Evolutionary conservation across 2,797 vertebrate genomes (phyloP), one percentile per base, ranked within the genome.

Genomic region (Petrocephalus schoutedeni): DNA sequence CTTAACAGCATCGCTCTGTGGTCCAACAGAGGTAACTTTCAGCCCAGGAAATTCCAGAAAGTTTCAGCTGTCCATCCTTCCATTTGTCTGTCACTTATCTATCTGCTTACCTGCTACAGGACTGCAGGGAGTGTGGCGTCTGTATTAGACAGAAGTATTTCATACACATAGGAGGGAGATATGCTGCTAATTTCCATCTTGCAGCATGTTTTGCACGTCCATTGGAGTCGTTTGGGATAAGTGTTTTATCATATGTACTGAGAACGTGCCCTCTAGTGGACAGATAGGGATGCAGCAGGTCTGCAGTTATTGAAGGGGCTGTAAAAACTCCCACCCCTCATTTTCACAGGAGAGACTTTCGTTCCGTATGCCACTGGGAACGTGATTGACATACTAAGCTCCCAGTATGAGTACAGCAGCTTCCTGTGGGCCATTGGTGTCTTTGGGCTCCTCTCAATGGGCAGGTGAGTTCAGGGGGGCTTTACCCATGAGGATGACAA

Each of bases 281-380:
- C 53, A 12, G 51, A 56, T 23, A 16, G 21, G 41, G 6, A 53
- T 84, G 21, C 53, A 56, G 51, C 51, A 28, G 10, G 45, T 12
- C 8, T 84, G 80, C 53, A 3, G 54, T 56, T 49, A 4, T 7
- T 9, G 54, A 85, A 82, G 3, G 51, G 57, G 4, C 54, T 3
- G 14, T 23, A 57, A 28, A 28, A 85, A 28, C 6, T 36, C 54
- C 28, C 9, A 12, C 1, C 21, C 51, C 51, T 84, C 9, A n/a
- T 53, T 49, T 84, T 59, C 87, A 32, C 94, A 99, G 98, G 96
- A 86, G 97, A 98, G 87, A 93, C 95, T 0, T 89, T 93, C 0
- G 96, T 97, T 88, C 97, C 97, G 0, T 93, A 94, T 87, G 97
- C 95, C 89, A 94, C 95, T 9, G 97, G 98, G 0, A 93, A 91